A percentile compares a stretch with the other conserved stretches of the same genome.
Evolutionary conservation across 2,797 vertebrate genomes (phyloP).

Genomic region (Enteromius treurensis): DNA sequence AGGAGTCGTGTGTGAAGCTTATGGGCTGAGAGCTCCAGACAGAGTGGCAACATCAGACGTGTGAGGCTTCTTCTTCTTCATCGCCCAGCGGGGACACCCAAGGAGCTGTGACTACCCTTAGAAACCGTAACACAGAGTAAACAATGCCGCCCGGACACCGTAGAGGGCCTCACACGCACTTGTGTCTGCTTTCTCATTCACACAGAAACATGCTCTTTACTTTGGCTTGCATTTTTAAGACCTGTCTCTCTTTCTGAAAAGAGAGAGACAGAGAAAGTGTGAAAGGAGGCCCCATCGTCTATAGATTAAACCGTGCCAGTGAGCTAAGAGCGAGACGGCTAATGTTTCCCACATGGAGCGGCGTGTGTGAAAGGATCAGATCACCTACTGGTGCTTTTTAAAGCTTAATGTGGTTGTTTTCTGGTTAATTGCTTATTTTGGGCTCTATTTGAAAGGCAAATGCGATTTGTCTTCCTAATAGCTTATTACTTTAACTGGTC

Average conservation of each 20-base stretch:
- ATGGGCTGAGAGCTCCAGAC: constrained; percentile 76
- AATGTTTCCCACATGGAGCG: constrained; percentile 71
- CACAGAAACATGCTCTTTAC: constrained; percentile 54
- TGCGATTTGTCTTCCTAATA: constrained; percentile 68
- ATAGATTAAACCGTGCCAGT: constrained; percentile 64
- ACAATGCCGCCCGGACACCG: constrained; percentile 49
- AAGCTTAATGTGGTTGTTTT: constrained; percentile 62
- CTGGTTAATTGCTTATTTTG: constrained; percentile 67
- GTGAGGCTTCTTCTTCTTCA: constrained; percentile 51
- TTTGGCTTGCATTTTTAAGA: constrained; percentile 43
- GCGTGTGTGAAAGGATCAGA: constrained; percentile 61
- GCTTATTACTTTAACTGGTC: constrained; percentile 66
- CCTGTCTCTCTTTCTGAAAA: constrained; percentile 29
- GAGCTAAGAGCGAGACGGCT: constrained; percentile 54
- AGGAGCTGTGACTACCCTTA: constrained; percentile 33
- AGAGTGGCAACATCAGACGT: constrained; percentile 71
- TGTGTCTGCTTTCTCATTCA: constrained; percentile 48
- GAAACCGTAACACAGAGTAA: constrained; percentile 48
- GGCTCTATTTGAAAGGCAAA: constrained; percentile 65
- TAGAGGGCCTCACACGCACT: constrained; percentile 44
- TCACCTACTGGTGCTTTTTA: constrained; percentile 65
- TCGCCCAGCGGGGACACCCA: constrained; percentile 41
- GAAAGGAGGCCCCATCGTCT: constrained; percentile 45
- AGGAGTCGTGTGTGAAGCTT: constrained; percentile 72
- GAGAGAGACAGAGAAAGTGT: constrained; percentile 37